A percentile compares a stretch with the other conserved stretches of the same genome.
These are phyloP conservation scores for Ophraella communa DNA, from an alignment of 2,888 invertebrate species.

Conservation along the genomic window DNA sequence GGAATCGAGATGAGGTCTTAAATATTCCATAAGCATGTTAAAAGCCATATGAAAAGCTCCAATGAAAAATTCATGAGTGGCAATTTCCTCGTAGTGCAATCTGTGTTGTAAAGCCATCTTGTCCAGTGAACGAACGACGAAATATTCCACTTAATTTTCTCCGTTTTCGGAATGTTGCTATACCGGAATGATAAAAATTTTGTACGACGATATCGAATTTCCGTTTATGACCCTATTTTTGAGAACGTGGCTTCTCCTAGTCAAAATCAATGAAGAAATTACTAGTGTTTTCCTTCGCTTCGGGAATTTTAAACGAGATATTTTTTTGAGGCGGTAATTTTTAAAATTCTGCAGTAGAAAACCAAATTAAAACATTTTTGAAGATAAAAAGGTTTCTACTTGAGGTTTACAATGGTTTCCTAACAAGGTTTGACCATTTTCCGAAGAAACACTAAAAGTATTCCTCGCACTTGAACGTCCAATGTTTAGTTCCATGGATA, in stretches of 20 bases:
- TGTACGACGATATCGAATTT: conserved; percentile 7
- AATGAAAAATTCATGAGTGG: conserved; percentile 47
- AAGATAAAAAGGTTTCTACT: too few species aligned
- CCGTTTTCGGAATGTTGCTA: conserved; percentile 15
- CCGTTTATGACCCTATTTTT: conserved; percentile 9
- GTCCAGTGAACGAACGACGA: conserved; percentile 35
- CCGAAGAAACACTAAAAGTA: too few species aligned
- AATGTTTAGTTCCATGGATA: too few species aligned
- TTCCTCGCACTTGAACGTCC: too few species aligned
- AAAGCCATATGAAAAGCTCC: conserved; percentile 41
- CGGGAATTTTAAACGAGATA: not conserved
- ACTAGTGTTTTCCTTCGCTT: not conserved
- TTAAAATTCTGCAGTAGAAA: too few species aligned
- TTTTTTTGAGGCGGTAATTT: not conserved
- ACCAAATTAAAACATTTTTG: too few species aligned
- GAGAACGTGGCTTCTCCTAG: not conserved
- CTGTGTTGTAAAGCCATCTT: conserved; percentile 41
- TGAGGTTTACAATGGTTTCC: too few species aligned
- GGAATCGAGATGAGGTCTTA: conserved; percentile 33
- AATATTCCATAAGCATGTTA: conserved; percentile 40
- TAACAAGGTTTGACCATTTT: too few species aligned
- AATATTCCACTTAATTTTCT: conserved; percentile 34
- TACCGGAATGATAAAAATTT: conserved; percentile 17
- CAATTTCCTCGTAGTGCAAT: conserved; percentile 43
- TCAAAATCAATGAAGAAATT: not conserved